Evolutionary conservation across 2,797 vertebrate genomes (phyloP), one percentile per base, ranked within the genome.

Genomic region (Percopsis omiscomaycus): DNA sequence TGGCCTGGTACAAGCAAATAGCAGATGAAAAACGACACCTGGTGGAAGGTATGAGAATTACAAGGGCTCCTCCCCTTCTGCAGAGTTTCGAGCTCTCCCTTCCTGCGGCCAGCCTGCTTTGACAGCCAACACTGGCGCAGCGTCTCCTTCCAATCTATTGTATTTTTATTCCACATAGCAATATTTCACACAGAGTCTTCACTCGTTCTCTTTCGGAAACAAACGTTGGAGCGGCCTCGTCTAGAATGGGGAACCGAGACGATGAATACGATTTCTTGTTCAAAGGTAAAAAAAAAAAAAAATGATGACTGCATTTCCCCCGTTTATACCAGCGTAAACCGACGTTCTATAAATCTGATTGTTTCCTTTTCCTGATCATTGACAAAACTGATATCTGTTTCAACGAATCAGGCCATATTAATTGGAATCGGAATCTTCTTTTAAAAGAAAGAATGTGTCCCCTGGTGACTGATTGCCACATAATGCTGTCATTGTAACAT

Each of bases 211-310:
- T 74, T 73, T 83, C 77, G 86, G 79, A 82, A 64, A 81, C 72
- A 61, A 80, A 77, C 80, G 75, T 84, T 63, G 88, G 83, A 86
- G 82, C 74, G 87, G 84, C 84, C 84, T 88, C 89, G 88, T 90
- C 83, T 74, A 92, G 88, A 89, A 94, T 94, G 93, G 93, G 90
- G 87, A 94, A 92, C 90, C 90, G 93, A 90, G 92, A 94, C 88
- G 93, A 94, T 90, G 92, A 94, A 81, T 94, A 93, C 89, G 92
- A 94, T 91, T 94, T 93, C 88, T 92, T 94, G 88, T 94, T 94
- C 89, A 94, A 94, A 93, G 93, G 92, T 92, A 92, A 90, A 85
- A 59, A 71, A 92, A 90, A 85, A 59, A 71, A 61, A 57, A 57
- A 64, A 68, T 53, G 72, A 84, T 86, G 79, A 88, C 79, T 83